Evolutionary conservation across 2,888 invertebrate genomes (phyloP).

Genomic region (Acrobasis repandana): DNA sequence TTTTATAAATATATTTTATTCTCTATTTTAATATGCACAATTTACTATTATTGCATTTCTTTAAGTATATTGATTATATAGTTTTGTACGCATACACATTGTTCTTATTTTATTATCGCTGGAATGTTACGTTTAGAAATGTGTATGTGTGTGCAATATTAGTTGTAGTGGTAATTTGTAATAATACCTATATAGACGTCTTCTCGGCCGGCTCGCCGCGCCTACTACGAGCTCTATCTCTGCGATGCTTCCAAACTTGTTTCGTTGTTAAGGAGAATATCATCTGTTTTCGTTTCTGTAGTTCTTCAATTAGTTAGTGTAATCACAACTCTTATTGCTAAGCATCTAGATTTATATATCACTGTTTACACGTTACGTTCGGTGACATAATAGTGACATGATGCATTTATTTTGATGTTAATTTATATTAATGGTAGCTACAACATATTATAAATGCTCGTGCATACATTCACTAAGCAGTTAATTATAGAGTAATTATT

Average conservation of each 20-base stretch:
- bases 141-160: constrained; percentile 84
- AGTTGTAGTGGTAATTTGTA: constrained; percentile 71
- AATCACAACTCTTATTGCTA: constrained; percentile 74
- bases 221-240: constrained; percentile 35
- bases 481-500: constrained; percentile 75
- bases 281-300: constrained; percentile 58
- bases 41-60: constrained; percentile 76
- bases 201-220: constrained; percentile 40
- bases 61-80: constrained; percentile 59
- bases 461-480: constrained; percentile 70
- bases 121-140: constrained; percentile 69
- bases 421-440: constrained; percentile 80
- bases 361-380: constrained; percentile 73
- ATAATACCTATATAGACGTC: constrained; percentile 65
- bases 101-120: constrained; percentile 57
- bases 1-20: constrained; percentile 80
- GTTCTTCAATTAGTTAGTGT: constrained; percentile 75
- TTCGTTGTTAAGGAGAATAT: constrained; percentile 61
- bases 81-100: constrained; percentile 81
- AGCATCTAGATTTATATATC: constrained; percentile 70
- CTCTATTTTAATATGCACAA: constrained; percentile 79
- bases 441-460: constrained; percentile 77
- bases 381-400: constrained; percentile 79
- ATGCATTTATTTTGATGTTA: constrained; percentile 82
- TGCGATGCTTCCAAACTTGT: constrained; percentile 68